A percentile compares a stretch with the other conserved stretches of the same genome.
These are phyloP conservation scores for Phaenicophaeus curvirostris DNA, from an alignment of 2,797 vertebrate genomes.

Conservation along the genomic window DNA sequence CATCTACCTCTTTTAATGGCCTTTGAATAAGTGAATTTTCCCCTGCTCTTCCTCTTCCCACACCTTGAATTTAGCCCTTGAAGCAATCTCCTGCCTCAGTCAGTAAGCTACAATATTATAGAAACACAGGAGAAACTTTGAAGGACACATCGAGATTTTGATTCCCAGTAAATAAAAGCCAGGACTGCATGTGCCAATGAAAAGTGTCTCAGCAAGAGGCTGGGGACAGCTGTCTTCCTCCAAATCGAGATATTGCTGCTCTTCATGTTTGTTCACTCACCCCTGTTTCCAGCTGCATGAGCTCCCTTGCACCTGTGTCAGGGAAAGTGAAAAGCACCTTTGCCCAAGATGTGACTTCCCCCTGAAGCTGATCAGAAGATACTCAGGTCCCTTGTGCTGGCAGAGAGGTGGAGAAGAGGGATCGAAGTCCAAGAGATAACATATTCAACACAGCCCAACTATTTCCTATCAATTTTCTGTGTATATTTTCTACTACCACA, in stretches of 20 bases:
- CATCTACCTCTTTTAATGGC: neutral
- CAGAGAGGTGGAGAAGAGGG: neutral
- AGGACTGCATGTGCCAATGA: neutral
- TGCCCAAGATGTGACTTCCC: rapidly evolving
- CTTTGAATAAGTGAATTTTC: neutral
- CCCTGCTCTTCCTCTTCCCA: neutral
- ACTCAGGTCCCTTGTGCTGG: neutral
- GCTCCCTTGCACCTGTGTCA: neutral
- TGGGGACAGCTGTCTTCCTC: neutral
- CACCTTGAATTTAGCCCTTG: neutral
- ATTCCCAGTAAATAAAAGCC: neutral
- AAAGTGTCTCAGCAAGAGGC: neutral
- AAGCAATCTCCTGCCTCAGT: neutral
- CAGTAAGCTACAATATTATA: neutral
- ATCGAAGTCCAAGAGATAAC: neutral
- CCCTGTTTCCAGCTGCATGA: neutral
- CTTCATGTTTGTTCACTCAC: neutral
- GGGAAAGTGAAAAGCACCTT: neutral
- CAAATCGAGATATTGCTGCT: neutral
- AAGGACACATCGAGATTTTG: neutral
- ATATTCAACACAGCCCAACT: neutral
- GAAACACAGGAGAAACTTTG: neutral
- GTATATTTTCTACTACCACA: neutral
- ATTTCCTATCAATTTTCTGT: neutral
- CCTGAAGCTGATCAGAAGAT: neutral